These are phyloP conservation scores for Sylvilagus floridanus DNA, from an alignment of 2,797 vertebrate genomes.

Conservation along the genomic window DNA sequence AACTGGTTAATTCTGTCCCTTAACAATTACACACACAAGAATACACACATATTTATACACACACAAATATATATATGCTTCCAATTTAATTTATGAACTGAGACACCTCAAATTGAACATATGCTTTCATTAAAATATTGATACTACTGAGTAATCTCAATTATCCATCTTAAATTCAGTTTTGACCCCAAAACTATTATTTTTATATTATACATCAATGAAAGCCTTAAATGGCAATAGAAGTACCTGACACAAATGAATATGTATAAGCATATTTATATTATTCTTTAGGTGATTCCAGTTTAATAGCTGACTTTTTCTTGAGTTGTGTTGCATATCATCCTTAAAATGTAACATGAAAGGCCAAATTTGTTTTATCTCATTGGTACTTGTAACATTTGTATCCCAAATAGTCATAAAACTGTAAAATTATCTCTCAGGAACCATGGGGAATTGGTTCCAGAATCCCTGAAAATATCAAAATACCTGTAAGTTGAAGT, in stretches of 20 bases:
- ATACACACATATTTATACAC: not conserved
- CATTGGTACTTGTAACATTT: not conserved
- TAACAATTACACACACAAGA: not conserved
- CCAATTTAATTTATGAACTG: not conserved
- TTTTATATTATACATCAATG: not conserved
- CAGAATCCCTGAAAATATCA: no score
- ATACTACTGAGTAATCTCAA: not conserved
- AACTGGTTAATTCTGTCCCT: not conserved
- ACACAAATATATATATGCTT: not conserved
- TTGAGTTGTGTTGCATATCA: not conserved
- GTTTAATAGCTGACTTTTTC: conserved; percentile 18
- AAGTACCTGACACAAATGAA: conserved; percentile 25
- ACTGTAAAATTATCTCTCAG: no score
- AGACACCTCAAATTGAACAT: not conserved
- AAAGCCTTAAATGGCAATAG: conserved; percentile 31
- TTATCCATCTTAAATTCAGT: not conserved
- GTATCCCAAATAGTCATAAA: not conserved
- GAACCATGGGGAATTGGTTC: no score
- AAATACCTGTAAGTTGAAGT: no score
- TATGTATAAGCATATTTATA: not conserved
- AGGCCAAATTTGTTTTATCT: not conserved
- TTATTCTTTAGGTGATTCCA: not conserved
- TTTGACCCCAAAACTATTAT: conserved; percentile 18
- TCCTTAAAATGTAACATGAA: not conserved
- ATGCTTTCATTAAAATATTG: not conserved